phyloP scores from a whole-genome alignment of 2,113 vertebrate genomes.

The Plectropomus leopardus region DNA sequence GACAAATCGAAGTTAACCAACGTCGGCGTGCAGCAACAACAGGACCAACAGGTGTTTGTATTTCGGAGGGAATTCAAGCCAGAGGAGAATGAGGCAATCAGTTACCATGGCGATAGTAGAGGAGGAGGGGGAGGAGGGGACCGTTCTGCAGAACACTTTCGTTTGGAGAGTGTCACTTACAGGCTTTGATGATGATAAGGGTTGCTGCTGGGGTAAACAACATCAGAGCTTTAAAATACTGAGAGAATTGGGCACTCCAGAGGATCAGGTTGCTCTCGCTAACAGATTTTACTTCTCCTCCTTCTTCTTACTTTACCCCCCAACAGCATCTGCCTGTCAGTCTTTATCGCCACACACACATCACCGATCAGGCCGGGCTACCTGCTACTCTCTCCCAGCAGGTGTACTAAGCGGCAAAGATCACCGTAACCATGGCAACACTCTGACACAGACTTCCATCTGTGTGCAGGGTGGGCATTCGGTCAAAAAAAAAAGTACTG shows the following conservation, averaged over 20 bases:
- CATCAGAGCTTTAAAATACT: slow-evolving; percentile 52
- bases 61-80: slow-evolving; percentile 31
- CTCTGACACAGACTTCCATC: slow-evolving; percentile 54
- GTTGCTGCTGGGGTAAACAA: slow-evolving; percentile 75
- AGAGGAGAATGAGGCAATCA: slow-evolving; percentile 68
- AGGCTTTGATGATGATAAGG: slow-evolving; percentile 74
- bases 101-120: slow-evolving; percentile 65
- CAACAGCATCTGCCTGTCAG: slow-evolving; percentile 31
- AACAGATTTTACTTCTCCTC: slow-evolving; percentile 19
- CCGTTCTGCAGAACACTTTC: slow-evolving; percentile 38
- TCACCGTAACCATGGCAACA: slow-evolving; percentile 67
- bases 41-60: slow-evolving; percentile 60
- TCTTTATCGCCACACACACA: background rate
- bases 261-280: slow-evolving; percentile 40
- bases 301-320: slow-evolving; percentile 7
- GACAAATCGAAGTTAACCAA: slow-evolving; percentile 1
- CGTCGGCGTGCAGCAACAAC: background rate
- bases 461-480: slow-evolving; percentile 15
- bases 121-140: slow-evolving; percentile 30
- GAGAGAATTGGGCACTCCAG: slow-evolving; percentile 54
- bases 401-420: slow-evolving; percentile 54
- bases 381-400: slow-evolving; percentile 44
- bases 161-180: slow-evolving; percentile 69
- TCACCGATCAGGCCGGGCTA: slow-evolving; percentile 34
- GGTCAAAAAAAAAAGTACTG: slow-evolving; percentile 6